phyloP scores from a whole-genome alignment of 2,113 vertebrate genomes.

The Tricholaema leucomelas region DNA sequence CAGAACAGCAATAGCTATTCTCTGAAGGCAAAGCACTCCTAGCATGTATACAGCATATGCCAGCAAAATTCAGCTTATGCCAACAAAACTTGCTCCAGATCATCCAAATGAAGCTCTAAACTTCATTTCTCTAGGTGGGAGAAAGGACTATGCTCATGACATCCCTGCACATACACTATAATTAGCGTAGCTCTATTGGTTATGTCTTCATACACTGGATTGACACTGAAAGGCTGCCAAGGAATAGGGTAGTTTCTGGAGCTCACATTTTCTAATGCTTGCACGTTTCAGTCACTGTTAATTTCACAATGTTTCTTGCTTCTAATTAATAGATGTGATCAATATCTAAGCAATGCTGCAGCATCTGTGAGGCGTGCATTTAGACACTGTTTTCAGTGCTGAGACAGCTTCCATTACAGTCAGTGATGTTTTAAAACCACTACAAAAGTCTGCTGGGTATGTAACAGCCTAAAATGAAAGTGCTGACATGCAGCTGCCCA shows the following conservation, averaged over 20 bases:
- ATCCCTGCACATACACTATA: neutral
- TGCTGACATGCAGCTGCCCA: neutral
- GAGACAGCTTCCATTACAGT: neutral
- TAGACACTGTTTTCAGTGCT: neutral
- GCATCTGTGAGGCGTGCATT: neutral
- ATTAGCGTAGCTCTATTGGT: neutral
- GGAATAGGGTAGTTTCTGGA: neutral
- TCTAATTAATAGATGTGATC: neutral
- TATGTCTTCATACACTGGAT: neutral
- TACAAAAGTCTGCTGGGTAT: conserved; percentile 24
- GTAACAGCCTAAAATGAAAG: conserved; percentile 12
- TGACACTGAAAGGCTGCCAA: neutral
- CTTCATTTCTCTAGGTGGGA: neutral
- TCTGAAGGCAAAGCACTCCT: neutral
- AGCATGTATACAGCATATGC: neutral
- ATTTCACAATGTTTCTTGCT: neutral
- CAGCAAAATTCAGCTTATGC: conserved; percentile 24
- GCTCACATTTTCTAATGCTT: neutral
- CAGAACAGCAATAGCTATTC: neutral
- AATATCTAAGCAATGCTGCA: neutral
- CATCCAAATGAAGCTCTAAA: neutral
- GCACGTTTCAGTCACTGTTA: neutral
- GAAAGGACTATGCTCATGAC: neutral
- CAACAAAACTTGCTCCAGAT: conserved; percentile 7
- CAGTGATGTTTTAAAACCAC: neutral